Conservation (phyloP, 2,888 invertebrate genomes). For the Limnephilus marmoratus region DNA sequence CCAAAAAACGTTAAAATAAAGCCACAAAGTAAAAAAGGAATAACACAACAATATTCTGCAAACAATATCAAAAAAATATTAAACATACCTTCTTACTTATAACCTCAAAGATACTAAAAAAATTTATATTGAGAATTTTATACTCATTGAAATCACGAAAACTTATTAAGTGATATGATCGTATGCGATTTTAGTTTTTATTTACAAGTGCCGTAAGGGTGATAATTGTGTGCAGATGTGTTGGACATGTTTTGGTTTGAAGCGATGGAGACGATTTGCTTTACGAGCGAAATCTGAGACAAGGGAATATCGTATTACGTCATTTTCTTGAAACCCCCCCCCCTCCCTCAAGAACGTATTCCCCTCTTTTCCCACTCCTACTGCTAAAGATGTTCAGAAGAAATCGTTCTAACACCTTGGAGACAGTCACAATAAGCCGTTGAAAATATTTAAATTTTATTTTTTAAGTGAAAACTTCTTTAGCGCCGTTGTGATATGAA, state of each 20-base stretch:
- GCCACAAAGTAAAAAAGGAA: not conserved
- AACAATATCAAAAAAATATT: not conserved
- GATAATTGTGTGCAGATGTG: not conserved
- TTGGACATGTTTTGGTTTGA: not conserved
- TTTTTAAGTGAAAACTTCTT: too few species aligned
- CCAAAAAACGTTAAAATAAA: not conserved
- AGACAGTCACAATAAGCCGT: not conserved
- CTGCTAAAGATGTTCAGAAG: not conserved
- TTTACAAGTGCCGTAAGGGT: not conserved
- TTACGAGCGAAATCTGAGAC: not conserved
- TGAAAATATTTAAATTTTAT: too few species aligned
- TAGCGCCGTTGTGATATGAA: too few species aligned
- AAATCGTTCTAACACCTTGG: not conserved
- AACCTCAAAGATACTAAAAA: not conserved
- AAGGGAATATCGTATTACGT: not conserved
- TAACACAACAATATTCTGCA: not conserved
- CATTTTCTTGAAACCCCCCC: not conserved
- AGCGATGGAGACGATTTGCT: not conserved
- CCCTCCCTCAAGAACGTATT: not conserved
- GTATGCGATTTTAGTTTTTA: not conserved
- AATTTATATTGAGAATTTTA: not conserved
- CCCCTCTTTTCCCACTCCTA: not conserved
- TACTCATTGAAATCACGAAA: not conserved
- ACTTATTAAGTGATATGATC: not conserved
- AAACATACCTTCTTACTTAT: not conserved